phyloP scores from a whole-genome alignment of 2,113 vertebrate genomes.

The Aramus guarauna region DNA sequence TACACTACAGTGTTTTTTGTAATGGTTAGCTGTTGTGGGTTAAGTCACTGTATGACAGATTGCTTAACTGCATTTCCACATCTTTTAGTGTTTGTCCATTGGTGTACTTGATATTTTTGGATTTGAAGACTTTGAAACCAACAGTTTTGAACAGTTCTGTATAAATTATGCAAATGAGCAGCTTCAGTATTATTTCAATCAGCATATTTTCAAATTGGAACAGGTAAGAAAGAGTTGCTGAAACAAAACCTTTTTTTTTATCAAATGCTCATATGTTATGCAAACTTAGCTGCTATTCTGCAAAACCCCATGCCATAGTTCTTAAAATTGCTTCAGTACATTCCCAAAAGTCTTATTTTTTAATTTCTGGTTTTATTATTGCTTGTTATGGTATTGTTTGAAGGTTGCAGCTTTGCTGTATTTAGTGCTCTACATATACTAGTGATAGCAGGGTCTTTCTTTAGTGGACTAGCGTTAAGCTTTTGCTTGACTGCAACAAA shows the following conservation, averaged over 20 bases:
- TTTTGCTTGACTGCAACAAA: neutral
- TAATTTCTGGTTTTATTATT: neutral
- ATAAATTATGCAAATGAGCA: constrained; percentile 99
- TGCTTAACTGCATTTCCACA: neutral
- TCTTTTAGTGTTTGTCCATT: constrained; percentile 89
- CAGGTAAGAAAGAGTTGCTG: constrained; percentile 80
- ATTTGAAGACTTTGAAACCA: constrained; percentile 94
- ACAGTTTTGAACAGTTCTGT: constrained; percentile 98
- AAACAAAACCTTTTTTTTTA: neutral
- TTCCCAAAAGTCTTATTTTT: neutral
- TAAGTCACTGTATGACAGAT: neutral
- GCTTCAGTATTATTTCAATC: constrained; percentile 98
- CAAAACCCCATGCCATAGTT: neutral
- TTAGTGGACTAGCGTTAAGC: neutral
- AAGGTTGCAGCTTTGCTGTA: neutral
- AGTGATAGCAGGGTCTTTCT: neutral
- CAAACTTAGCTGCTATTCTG: neutral
- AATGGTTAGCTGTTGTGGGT: neutral
- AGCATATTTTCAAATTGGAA: constrained; percentile 96
- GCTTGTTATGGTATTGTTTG: neutral
- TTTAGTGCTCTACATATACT: neutral
- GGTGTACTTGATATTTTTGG: constrained; percentile 97
- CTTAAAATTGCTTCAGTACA: neutral
- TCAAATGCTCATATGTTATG: neutral
- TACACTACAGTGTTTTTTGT: neutral